Evolutionary conservation across 2,888 invertebrate species (phyloP), one percentile per base, ranked within the genome.

Genomic region (Sipunculus nudus): DNA sequence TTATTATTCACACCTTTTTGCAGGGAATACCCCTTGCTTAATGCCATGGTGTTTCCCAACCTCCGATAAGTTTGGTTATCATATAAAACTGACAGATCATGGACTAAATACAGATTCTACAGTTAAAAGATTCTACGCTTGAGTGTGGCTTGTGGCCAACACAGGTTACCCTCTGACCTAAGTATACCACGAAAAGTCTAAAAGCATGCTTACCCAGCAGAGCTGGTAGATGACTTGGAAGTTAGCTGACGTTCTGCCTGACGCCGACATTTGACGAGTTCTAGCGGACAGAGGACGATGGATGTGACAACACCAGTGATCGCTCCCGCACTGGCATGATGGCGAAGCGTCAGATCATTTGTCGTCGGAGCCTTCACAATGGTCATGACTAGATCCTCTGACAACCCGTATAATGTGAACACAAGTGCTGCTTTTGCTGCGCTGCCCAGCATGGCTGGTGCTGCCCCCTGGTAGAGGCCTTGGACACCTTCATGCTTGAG

Each of bases 381-480:
- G 5, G n/a, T 4, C 3, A 35, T 5, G 3, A 63, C 60, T 16
- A 52, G 3, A 41, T 67, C 61, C 45, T 67, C 59, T 46, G 64
- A 67, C 4, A 65, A 19, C 19, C 67, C 64, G 28, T 67, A 67
- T 2, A 59, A 57, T 43, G 59, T 60, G 55, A 67, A 67, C 21
- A 67, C 63, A 13, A 60, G 31, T 4, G 63, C 53, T 5, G 63
- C 46, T 49, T 8, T 43, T 43, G 8, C 52, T 16, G 43, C 43
- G n/a, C 61, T 61, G 5, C 64, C 64, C 28, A 63, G 26, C 25
- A 67, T 57, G 16, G 67, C 67, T 0, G 67, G 67, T n/a, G 50
- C 41, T 5, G 61, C 67, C n/a, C 67, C 67, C 43, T 64, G 61
- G 53, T 67, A 67, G 21, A 67, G 52, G 4, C 61, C 67, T 19